These are phyloP conservation scores for Bombus turneri DNA, from an alignment of 1,140 invertebrate genomes.

Conservation along the genomic window DNA sequence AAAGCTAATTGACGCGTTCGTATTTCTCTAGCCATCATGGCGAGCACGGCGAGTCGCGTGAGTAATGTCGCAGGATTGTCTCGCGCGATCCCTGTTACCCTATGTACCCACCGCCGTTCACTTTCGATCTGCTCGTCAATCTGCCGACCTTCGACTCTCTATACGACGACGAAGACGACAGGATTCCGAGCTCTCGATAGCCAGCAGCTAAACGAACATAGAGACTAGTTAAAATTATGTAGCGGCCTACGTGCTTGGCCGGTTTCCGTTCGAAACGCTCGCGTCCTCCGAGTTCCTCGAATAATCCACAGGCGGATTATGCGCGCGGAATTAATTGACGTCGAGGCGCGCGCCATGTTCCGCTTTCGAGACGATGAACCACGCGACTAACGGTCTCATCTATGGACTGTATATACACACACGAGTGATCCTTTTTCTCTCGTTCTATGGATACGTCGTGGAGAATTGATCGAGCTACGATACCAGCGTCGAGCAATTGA, in stretches of 20 bases:
- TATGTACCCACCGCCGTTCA: slow-evolving; percentile 27
- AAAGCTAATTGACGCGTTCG: slow-evolving; percentile 56
- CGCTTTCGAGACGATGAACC: slow-evolving; percentile 4
- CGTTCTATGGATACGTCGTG: no score
- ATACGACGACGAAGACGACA: slow-evolving; percentile 7
- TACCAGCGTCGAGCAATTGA: slow-evolving; percentile 18
- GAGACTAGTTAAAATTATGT: slow-evolving; percentile 31
- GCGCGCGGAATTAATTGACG: slow-evolving; percentile 30
- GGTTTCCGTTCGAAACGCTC: slow-evolving; percentile 20
- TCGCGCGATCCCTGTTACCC: not conserved
- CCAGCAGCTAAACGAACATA: not conserved
- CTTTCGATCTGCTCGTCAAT: slow-evolving; percentile 51
- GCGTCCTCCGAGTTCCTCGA: slow-evolving; percentile 41
- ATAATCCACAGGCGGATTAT: slow-evolving; percentile 37
- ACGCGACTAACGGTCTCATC: slow-evolving; percentile 11
- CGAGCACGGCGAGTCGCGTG: slow-evolving; percentile 40
- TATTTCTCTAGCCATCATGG: slow-evolving; percentile 60
- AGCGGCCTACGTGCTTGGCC: not conserved
- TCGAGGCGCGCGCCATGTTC: slow-evolving; percentile 6
- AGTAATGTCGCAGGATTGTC: slow-evolving; percentile 54
- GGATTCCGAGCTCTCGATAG: slow-evolving; percentile 7
- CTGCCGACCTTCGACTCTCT: slow-evolving; percentile 39
- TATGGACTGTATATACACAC: no score
- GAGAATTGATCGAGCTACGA: slow-evolving; percentile 13
- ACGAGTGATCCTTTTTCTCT: not conserved